phyloP scores from a whole-genome alignment of 2,888 invertebrate genomes.

The Netelia virgata region DNA sequence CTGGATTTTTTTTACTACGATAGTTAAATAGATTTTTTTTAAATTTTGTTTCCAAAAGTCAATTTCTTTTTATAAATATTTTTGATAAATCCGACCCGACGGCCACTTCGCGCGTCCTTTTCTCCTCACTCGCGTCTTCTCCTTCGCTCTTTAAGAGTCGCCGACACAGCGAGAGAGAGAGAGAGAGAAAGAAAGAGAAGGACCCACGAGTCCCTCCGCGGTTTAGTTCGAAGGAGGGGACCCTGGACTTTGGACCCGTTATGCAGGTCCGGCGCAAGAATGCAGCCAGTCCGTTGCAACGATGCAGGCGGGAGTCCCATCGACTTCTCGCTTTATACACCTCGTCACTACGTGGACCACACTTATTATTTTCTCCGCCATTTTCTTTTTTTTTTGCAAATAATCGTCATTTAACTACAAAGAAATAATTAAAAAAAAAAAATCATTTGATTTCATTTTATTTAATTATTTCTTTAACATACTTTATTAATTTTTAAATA shows the following conservation, averaged over 20 bases:
- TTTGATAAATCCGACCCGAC: background rate
- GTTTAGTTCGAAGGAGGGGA: constrained; percentile 41
- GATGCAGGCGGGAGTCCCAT: constrained; percentile 36
- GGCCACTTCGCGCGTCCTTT: constrained; percentile 21
- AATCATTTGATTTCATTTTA: too few relatives aligned
- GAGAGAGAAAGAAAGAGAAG: constrained; percentile 3
- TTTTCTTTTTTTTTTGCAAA: constrained; percentile 18
- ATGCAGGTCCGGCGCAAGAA: constrained; percentile 77
- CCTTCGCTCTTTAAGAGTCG: constrained; percentile 10
- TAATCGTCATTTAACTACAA: background rate
- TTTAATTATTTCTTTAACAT: background rate
- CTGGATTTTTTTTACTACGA: too few relatives aligned
- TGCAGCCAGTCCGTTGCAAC: constrained; percentile 73
- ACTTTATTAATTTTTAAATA: background rate
- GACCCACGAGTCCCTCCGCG: constrained; percentile 12
- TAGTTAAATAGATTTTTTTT: background rate
- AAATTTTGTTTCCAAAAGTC: background rate
- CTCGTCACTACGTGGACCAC: constrained; percentile 41
- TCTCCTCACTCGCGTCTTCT: constrained; percentile 1
- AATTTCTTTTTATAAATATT: too few relatives aligned
- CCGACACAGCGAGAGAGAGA: background rate
- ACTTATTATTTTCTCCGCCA: constrained; percentile 49
- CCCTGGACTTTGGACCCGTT: constrained; percentile 77
- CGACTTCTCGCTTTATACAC: constrained; percentile 3
- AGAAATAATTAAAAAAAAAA: too few relatives aligned